Conservation (phyloP, 2,888 invertebrate genomes). For the Campoplex nolae region DNA sequence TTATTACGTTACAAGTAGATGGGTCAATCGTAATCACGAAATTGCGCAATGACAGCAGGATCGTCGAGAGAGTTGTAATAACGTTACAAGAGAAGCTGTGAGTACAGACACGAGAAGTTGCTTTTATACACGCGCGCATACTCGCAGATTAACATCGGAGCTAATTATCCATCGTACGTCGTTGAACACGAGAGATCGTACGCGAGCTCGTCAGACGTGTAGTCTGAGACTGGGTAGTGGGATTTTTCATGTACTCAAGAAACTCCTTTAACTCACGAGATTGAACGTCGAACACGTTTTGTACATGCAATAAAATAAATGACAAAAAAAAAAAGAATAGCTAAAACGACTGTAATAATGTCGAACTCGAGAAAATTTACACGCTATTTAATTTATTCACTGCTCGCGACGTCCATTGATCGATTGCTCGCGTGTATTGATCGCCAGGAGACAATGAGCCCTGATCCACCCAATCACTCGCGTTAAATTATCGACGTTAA, state of each 20-base stretch:
- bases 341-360: background rate
- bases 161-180: slow-evolving; percentile 76
- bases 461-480: background rate
- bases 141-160: slow-evolving; percentile 81
- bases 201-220: slow-evolving; percentile 32
- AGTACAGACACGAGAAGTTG: slow-evolving; percentile 24
- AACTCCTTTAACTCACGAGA: slow-evolving; percentile 22
- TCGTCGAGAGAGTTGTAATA: slow-evolving; percentile 70
- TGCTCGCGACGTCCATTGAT: slow-evolving; percentile 21
- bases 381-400: slow-evolving; percentile 42
- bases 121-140: slow-evolving; percentile 75
- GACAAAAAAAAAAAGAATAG: background rate
- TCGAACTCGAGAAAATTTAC: slow-evolving; percentile 45
- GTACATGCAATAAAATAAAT: slow-evolving; percentile 19
- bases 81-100: slow-evolving; percentile 6
- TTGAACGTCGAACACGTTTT: slow-evolving; percentile 21
- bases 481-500: background rate
- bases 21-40: slow-evolving; percentile 79
- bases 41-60: slow-evolving; percentile 76
- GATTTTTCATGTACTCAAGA: slow-evolving; percentile 18
- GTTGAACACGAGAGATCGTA: slow-evolving; percentile 37
- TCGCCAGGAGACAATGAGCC: background rate
- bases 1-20: slow-evolving; percentile 64
- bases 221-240: background rate
- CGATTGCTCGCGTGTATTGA: slow-evolving; percentile 26